phyloP scores from a whole-genome alignment of 2,888 invertebrate genomes.

The Idaea dimidiata region DNA sequence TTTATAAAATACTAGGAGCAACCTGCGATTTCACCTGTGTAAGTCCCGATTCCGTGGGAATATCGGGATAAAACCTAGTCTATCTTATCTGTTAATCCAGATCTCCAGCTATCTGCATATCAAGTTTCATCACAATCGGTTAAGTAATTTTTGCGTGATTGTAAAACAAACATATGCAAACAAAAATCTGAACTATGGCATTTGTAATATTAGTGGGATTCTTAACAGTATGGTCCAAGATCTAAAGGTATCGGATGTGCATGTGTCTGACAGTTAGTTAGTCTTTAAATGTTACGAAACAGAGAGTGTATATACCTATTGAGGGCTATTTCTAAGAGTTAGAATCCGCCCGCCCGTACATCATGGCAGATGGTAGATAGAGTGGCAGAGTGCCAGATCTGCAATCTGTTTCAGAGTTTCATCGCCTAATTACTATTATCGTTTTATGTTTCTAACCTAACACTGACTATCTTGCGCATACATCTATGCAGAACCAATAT shows the following conservation, averaged over 20 bases:
- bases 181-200: too few species aligned
- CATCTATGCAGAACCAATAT: slow-evolving; percentile 14
- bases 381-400: slow-evolving; percentile 71
- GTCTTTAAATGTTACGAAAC: slow-evolving; percentile 19
- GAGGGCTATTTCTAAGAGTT: slow-evolving; percentile 44
- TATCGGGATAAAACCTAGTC: too few species aligned
- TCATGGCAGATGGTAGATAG: slow-evolving; percentile 74
- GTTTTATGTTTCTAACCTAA: slow-evolving; percentile 42
- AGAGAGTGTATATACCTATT: slow-evolving; percentile 21
- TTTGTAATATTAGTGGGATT: too few species aligned
- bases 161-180: too few species aligned
- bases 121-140: too few species aligned
- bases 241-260: not conserved
- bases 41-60: too few species aligned
- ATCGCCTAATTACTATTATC: slow-evolving; percentile 60
- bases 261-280: not conserved
- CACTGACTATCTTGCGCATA: slow-evolving; percentile 24
- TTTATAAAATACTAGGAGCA: too few species aligned
- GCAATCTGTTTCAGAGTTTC: slow-evolving; percentile 55
- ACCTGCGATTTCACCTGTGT: too few species aligned
- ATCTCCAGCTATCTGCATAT: too few species aligned
- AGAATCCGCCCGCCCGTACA: slow-evolving; percentile 49
- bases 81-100: too few species aligned
- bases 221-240: not conserved
- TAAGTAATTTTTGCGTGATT: too few species aligned